Evolutionary conservation across 2,888 invertebrate genomes (phyloP).

Genomic region (Amiota mariae): DNA sequence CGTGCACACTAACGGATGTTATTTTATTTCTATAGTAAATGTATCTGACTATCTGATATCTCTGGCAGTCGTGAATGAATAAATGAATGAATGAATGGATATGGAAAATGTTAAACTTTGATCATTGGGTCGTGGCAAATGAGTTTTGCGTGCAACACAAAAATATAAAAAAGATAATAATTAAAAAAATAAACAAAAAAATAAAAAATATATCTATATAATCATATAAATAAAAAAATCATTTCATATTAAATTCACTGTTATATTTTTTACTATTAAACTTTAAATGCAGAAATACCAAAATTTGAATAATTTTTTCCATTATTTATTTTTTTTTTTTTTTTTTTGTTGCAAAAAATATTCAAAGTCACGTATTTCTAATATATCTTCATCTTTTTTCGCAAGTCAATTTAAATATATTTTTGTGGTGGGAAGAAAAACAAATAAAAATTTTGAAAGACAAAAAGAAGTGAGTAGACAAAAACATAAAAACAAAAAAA

Average conservation of each 20-base stretch:
- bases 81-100: no score
- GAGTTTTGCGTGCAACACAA: not conserved
- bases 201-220: not conserved
- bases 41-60: no score
- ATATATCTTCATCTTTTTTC: conserved; percentile 4
- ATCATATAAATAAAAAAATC: not conserved
- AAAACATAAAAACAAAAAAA: conserved; percentile 4
- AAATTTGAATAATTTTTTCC: conserved; percentile 20
- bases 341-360: conserved; percentile 38
- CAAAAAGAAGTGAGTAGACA: conserved; percentile 18
- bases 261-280: not conserved
- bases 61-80: no score
- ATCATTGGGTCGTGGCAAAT: no score
- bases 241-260: not conserved
- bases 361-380: conserved; percentile 48
- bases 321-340: conserved; percentile 1
- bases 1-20: no score
- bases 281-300: conserved; percentile 7
- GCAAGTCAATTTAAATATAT: not conserved
- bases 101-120: no score
- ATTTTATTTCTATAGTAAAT: no score
- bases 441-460: not conserved
- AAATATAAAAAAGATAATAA: not conserved
- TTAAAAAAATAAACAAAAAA: not conserved
- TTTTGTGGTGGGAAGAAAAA: not conserved